These are phyloP conservation scores for Anadara kagoshimensis DNA, from an alignment of 1,140 invertebrate species.

Conservation along the genomic window DNA sequence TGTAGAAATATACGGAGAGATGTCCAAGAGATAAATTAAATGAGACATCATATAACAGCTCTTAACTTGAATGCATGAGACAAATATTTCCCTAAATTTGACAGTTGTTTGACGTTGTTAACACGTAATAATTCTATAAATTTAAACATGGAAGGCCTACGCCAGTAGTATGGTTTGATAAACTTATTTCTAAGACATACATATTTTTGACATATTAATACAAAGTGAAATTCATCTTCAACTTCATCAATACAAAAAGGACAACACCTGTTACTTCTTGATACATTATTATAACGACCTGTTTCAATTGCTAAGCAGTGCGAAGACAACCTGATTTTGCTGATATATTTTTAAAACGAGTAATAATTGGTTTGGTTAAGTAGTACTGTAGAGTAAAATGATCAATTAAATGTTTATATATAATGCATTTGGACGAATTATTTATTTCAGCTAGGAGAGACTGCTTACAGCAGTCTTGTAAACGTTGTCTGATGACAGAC, in stretches of 20 bases:
- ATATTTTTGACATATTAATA: not conserved
- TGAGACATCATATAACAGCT: no score
- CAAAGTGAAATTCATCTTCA: constrained; percentile 14
- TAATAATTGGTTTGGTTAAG: not conserved
- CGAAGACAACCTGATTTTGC: not conserved
- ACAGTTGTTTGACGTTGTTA: constrained; percentile 1
- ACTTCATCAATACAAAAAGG: not conserved
- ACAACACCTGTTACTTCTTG: not conserved
- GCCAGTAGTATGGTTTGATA: constrained; percentile 7
- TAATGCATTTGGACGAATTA: not conserved
- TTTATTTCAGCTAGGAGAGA: not conserved
- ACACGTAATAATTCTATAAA: constrained; percentile 3
- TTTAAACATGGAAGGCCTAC: constrained; percentile 1
- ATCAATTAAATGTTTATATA: constrained; percentile 1
- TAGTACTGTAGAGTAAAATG: not conserved
- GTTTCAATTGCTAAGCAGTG: constrained; percentile 1
- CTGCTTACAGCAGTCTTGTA: not conserved
- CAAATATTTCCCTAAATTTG: constrained; percentile 9
- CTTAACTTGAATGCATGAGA: no score
- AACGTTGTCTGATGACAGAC: not conserved
- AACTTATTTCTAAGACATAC: not conserved
- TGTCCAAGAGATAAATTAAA: no score
- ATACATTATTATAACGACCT: not conserved
- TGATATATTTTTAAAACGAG: not conserved
- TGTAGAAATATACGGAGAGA: no score